A percentile compares a stretch with the other conserved stretches of the same genome.
These are phyloP conservation scores for Artemisiospiza belli DNA, from an alignment of 2,113 vertebrate genomes.

Conservation along the genomic window DNA sequence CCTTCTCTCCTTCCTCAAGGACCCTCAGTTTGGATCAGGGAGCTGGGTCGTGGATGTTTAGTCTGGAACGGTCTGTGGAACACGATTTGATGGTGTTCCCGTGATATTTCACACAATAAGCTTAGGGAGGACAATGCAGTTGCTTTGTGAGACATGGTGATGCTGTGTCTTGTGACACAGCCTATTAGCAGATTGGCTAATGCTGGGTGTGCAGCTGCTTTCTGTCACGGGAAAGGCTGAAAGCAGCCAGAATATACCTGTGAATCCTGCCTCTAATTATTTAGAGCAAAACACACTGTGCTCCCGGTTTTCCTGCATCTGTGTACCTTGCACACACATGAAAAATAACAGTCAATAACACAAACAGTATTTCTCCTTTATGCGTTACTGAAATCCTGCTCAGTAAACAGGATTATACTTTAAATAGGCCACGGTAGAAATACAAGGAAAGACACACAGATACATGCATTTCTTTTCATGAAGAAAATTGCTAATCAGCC, in stretches of 20 bases:
- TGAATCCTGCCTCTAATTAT: slow-evolving; percentile 63
- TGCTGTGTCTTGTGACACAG: slow-evolving; percentile 69
- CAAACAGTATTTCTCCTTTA: neutral
- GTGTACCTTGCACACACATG: neutral
- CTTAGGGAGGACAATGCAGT: slow-evolving; percentile 60
- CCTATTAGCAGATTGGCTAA: slow-evolving; percentile 70
- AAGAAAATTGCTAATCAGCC: neutral
- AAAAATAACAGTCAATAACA: neutral
- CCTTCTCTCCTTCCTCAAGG: slow-evolving; percentile 11
- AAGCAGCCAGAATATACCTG: slow-evolving; percentile 69
- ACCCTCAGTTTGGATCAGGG: slow-evolving; percentile 19
- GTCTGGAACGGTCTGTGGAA: slow-evolving; percentile 23
- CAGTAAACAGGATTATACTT: neutral
- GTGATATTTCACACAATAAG: slow-evolving; percentile 58
- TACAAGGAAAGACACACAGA: neutral
- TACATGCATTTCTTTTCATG: neutral
- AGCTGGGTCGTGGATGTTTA: neutral
- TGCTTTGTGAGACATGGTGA: slow-evolving; percentile 63
- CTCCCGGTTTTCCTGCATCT: neutral
- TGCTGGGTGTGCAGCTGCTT: slow-evolving; percentile 65
- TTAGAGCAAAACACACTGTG: neutral
- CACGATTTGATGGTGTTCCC: slow-evolving; percentile 60
- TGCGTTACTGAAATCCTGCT: neutral
- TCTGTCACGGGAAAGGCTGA: slow-evolving; percentile 66
- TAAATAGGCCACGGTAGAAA: neutral